A percentile compares a stretch with the other conserved stretches of the same genome.
Conservation (phyloP, 2,888 invertebrate species). For the Dasysyrphus albostriatus region DNA sequence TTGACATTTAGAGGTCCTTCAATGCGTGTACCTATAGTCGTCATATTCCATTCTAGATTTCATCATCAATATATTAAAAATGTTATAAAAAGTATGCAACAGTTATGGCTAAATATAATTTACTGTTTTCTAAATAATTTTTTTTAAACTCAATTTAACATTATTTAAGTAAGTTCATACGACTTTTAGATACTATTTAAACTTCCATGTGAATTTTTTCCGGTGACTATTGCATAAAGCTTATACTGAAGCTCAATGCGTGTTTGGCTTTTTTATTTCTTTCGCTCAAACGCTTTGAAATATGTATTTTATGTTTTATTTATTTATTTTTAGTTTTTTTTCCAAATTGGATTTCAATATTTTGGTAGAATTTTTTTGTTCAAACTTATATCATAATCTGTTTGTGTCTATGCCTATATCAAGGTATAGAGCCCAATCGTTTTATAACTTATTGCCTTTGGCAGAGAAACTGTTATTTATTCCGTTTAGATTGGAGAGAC, state of each 20-base stretch:
- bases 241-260: background rate
- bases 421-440: background rate
- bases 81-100: too few species aligned
- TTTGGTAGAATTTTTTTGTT: background rate
- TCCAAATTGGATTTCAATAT: conserved; percentile 10
- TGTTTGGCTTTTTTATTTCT: background rate
- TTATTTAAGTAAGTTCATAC: background rate
- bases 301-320: background rate
- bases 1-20: background rate
- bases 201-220: background rate
- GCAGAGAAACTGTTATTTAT: conserved; percentile 10
- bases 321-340: background rate
- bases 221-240: background rate
- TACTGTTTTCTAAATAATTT: too few species aligned
- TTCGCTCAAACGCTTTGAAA: conserved; percentile 19
- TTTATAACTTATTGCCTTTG: conserved; percentile 19
- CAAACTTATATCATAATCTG: background rate
- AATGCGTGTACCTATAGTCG: too few species aligned
- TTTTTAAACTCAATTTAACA: background rate
- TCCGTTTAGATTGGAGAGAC: background rate
- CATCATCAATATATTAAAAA: too few species aligned
- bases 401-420: background rate
- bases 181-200: background rate
- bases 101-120: too few species aligned
- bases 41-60: too few species aligned